These are phyloP conservation scores for Perca flavescens DNA, from an alignment of 2,113 vertebrate genomes.

Conservation along the genomic window DNA sequence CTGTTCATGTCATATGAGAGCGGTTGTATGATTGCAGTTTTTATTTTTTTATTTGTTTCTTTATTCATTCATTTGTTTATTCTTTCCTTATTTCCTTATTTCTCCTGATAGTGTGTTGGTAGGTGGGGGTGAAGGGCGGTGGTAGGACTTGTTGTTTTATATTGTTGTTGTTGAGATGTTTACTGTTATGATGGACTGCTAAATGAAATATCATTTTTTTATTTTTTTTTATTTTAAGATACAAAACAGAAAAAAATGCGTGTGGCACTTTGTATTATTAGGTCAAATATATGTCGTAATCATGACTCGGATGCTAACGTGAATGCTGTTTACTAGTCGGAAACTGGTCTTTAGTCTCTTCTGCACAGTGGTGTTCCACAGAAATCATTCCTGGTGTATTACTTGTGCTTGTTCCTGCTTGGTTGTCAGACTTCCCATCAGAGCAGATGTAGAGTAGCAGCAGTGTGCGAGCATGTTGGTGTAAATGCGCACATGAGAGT, in stretches of 20 bases:
- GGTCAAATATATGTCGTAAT: neutral
- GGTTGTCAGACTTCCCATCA: slow-evolving; percentile 12
- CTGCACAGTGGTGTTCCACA: neutral
- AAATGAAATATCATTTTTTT: too few species aligned
- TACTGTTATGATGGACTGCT: too few species aligned
- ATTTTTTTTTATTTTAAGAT: too few species aligned
- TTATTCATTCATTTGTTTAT: too few species aligned
- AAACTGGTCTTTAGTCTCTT: neutral
- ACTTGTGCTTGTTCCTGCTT: slow-evolving; percentile 24
- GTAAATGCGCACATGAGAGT: neutral
- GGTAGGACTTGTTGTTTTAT: too few species aligned
- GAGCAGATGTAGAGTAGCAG: neutral
- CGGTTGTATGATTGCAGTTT: too few species aligned
- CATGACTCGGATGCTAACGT: neutral
- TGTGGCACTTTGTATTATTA: neutral
- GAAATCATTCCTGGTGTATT: slow-evolving; percentile 47
- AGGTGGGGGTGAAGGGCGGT: too few species aligned
- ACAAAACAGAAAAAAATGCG: too few species aligned
- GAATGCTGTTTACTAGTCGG: neutral
- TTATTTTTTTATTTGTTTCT: too few species aligned
- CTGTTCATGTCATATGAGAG: neutral
- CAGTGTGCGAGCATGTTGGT: neutral
- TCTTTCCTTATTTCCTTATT: too few species aligned
- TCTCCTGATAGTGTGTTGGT: too few species aligned
- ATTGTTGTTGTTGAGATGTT: too few species aligned